These are phyloP conservation scores for Puffinus mauretanicus DNA, from an alignment of 2,113 vertebrate genomes.

Conservation along the genomic window DNA sequence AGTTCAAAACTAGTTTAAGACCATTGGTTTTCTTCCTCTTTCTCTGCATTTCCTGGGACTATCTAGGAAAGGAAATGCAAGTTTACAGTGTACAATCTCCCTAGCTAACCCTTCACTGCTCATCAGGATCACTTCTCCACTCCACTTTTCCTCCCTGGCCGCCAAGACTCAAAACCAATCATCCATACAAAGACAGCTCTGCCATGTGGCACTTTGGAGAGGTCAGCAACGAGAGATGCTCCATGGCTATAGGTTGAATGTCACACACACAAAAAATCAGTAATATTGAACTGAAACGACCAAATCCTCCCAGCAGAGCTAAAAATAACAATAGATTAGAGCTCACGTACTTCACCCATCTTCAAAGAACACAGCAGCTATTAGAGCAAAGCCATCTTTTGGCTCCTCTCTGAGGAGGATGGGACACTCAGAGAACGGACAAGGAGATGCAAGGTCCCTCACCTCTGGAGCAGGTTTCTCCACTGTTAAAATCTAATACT, in stretches of 20 bases:
- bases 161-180: background rate
- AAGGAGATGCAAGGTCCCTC: background rate
- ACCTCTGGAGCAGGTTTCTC: background rate
- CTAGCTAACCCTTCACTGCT: background rate
- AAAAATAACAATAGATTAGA: background rate
- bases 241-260: background rate
- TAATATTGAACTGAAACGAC: background rate
- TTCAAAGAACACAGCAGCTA: background rate
- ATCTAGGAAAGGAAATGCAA: background rate
- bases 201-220: background rate
- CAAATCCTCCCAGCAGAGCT: background rate
- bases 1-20: background rate
- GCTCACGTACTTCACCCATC: background rate
- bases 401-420: background rate
- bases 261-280: background rate
- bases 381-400: background rate
- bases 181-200: background rate
- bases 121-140: background rate
- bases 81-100: background rate
- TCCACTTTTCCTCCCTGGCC: background rate
- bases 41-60: background rate
- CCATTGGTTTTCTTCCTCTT: background rate
- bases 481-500: background rate
- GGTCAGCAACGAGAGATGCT: background rate
- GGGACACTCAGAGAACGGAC: background rate